These are phyloP conservation scores for Drosophila repletoides DNA, from an alignment of 1,140 invertebrate genomes.

Conservation along the genomic window DNA sequence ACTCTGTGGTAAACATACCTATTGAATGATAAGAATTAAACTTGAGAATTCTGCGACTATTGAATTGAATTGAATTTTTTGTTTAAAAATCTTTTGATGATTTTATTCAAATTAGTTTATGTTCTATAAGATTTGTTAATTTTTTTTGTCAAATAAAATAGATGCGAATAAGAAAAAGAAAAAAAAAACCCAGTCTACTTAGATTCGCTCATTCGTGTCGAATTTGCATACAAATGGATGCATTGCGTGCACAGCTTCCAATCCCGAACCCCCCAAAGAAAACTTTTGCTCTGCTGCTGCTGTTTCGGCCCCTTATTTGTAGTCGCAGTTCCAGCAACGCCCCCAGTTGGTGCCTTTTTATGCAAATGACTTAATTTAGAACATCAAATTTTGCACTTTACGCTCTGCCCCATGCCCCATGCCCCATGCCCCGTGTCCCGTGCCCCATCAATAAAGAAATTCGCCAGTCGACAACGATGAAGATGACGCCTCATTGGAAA, in stretches of 20 bases:
- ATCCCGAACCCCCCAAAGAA: background rate
- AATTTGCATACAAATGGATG: conserved; percentile 46
- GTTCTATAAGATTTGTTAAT: background rate
- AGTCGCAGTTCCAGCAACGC: conserved; percentile 9
- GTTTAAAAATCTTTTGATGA: background rate
- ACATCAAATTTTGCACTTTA: conserved; percentile 56
- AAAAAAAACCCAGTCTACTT: conserved; percentile 19
- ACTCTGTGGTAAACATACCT: too few species aligned
- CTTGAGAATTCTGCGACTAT: too few species aligned
- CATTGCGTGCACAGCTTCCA: conserved; percentile 12
- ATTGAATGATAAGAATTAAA: too few species aligned
- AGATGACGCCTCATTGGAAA: conserved; percentile 35
- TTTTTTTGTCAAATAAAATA: background rate
- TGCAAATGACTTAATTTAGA: conserved; percentile 78
- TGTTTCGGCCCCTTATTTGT: conserved; percentile 23
- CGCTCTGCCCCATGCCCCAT: background rate
- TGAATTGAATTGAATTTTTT: background rate
- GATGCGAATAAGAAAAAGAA: background rate
- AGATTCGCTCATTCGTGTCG: conserved; percentile 36
- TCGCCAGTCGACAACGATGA: conserved; percentile 8
- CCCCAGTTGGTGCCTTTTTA: conserved; percentile 30
- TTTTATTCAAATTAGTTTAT: background rate
- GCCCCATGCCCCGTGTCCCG: background rate
- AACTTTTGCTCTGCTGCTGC: background rate
- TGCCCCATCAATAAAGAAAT: background rate